phyloP scores from a whole-genome alignment of 2,797 vertebrate genomes.

The Acropternis orthonyx region DNA sequence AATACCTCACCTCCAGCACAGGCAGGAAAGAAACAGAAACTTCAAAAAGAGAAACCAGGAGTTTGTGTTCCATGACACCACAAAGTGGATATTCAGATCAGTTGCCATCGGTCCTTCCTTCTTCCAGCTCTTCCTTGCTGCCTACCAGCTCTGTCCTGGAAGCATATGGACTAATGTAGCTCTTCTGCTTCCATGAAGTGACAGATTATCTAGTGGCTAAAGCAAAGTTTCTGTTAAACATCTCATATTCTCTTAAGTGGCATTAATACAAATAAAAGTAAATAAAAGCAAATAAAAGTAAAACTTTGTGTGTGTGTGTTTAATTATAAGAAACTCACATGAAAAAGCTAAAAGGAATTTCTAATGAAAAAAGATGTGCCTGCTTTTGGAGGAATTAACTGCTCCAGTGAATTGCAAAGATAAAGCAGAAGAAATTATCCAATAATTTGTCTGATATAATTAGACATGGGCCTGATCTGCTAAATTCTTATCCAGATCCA shows the following conservation, averaged over 20 bases:
- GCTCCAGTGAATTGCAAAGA: constrained; percentile 78
- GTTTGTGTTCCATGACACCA: neutral
- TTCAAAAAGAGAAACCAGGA: neutral
- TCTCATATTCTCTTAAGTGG: constrained; percentile 49
- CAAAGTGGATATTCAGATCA: neutral
- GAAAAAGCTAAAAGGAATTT: constrained; percentile 68
- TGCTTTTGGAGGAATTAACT: constrained; percentile 77
- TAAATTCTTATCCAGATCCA: constrained; percentile 40
- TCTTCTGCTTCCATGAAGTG: constrained; percentile 22
- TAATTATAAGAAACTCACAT: constrained; percentile 57
- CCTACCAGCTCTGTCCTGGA: neutral
- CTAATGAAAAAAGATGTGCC: constrained; percentile 71
- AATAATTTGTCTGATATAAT: constrained; percentile 74
- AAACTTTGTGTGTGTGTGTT: neutral
- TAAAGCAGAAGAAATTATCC: constrained; percentile 79
- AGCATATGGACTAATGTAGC: neutral
- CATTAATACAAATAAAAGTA: constrained; percentile 57
- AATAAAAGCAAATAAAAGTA: constrained; percentile 50
- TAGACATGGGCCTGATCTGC: constrained; percentile 49
- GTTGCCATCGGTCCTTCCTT: neutral
- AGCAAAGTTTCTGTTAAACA: constrained; percentile 66
- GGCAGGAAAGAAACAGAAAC: neutral
- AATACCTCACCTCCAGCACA: neutral
- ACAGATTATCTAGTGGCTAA: constrained; percentile 24
- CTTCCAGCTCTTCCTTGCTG: neutral